A percentile compares a stretch with the other conserved stretches of the same genome.
phyloP scores from a whole-genome alignment of 2,888 invertebrate species.

The Rotaria macrura region DNA sequence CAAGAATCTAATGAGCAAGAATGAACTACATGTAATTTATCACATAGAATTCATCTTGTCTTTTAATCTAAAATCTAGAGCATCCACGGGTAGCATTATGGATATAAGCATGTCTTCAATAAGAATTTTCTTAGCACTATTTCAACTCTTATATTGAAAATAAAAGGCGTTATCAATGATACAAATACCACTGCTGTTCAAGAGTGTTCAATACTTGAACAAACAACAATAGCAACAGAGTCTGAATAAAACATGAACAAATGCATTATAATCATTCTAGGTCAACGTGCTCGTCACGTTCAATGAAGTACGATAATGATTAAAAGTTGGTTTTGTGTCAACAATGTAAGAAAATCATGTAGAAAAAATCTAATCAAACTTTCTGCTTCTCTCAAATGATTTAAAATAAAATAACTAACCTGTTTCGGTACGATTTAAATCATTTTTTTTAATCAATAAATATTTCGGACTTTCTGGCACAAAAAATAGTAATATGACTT shows the following conservation, averaged over 20 bases:
- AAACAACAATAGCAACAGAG: too few species aligned
- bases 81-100: background rate
- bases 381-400: background rate
- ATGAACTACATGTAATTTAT: background rate
- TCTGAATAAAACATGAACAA: too few species aligned
- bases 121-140: background rate
- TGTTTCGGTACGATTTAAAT: conserved; percentile 81
- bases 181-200: background rate
- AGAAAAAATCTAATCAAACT: background rate
- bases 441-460: conserved; percentile 80
- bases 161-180: background rate
- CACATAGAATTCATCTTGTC: background rate
- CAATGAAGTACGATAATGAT: too few species aligned
- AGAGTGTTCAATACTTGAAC: background rate
- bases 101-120: background rate
- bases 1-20: background rate
- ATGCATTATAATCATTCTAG: too few species aligned
- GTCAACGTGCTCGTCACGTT: too few species aligned
- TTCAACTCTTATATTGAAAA: background rate
- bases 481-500: conserved; percentile 77
- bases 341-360: too few species aligned
- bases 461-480: conserved; percentile 92
- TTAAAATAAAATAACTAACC: background rate
- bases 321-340: too few species aligned
- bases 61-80: background rate